These are phyloP conservation scores for Euphydryas editha DNA, from an alignment of 2,888 invertebrate genomes.

Conservation along the genomic window DNA sequence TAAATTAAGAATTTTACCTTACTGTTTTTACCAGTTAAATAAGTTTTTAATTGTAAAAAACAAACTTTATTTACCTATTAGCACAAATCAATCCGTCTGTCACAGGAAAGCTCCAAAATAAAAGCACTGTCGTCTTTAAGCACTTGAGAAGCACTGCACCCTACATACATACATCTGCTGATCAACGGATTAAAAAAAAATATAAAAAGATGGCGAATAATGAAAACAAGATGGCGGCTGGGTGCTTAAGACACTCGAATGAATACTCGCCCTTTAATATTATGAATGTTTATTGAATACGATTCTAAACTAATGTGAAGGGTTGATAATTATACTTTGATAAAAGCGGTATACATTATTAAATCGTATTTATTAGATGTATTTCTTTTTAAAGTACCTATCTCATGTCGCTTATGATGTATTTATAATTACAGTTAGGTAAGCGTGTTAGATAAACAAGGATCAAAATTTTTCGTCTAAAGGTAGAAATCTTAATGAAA, in stretches of 20 bases:
- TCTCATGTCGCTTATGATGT: background rate
- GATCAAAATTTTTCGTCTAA: too few relatives aligned
- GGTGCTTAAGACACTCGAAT: slow-evolving; percentile 56
- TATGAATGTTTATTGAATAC: slow-evolving; percentile 20
- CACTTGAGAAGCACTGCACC: slow-evolving; percentile 53
- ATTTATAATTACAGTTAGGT: background rate
- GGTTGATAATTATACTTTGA: background rate
- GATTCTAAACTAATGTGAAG: slow-evolving; percentile 13
- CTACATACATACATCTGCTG: slow-evolving; percentile 65
- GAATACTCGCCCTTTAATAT: slow-evolving; percentile 34
- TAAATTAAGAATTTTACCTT: too few relatives aligned
- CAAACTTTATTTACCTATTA: too few relatives aligned
- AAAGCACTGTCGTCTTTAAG: slow-evolving; percentile 38
- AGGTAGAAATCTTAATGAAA: too few relatives aligned
- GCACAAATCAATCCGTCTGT: background rate
- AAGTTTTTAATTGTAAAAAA: background rate
- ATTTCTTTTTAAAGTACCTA: background rate
- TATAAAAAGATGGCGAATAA: slow-evolving; percentile 70
- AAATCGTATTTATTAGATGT: background rate
- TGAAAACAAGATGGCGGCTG: slow-evolving; percentile 72
- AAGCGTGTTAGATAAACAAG: too few relatives aligned
- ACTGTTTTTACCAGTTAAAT: too few relatives aligned
- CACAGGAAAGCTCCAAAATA: slow-evolving; percentile 20
- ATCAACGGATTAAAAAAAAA: slow-evolving; percentile 63
- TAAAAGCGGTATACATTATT: background rate